A percentile compares a stretch with the other conserved stretches of the same genome.
Conservation (phyloP, 2,113 vertebrate species). For the Brienomyrus longianalis region DNA sequence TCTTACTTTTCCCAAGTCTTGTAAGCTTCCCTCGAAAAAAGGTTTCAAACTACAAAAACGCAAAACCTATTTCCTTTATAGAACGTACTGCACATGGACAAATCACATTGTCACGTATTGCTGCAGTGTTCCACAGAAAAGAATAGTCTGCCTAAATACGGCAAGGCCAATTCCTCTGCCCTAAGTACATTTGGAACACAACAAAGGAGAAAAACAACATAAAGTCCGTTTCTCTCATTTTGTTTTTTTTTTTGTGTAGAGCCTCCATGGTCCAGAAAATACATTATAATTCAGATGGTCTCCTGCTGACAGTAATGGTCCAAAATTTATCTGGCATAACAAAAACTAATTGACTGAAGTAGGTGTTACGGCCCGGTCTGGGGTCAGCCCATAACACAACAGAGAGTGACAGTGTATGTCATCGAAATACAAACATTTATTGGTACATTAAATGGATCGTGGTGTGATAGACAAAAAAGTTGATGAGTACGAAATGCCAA, state of each 20-base stretch:
- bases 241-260: neutral
- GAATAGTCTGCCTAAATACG: neutral
- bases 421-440: neutral
- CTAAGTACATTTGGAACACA: neutral
- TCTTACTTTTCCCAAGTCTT: neutral
- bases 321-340: neutral
- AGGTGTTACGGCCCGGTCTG: neutral
- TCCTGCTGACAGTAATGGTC: neutral
- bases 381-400: neutral
- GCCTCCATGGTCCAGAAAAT: neutral
- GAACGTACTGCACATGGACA: neutral
- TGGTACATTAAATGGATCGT: neutral
- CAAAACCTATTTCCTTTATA: neutral
- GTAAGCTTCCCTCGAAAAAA: neutral
- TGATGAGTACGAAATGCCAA: neutral
- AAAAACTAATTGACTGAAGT: constrained; percentile 1
- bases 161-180: neutral
- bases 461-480: neutral
- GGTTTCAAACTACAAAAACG: neutral
- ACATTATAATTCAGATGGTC: neutral
- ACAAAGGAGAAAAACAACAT: neutral
- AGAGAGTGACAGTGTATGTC: neutral
- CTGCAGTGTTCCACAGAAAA: neutral
- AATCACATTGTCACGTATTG: neutral
- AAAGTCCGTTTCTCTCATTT: neutral